phyloP scores from a whole-genome alignment of 1,140 invertebrate species.

The Sycophaga agraensis region DNA sequence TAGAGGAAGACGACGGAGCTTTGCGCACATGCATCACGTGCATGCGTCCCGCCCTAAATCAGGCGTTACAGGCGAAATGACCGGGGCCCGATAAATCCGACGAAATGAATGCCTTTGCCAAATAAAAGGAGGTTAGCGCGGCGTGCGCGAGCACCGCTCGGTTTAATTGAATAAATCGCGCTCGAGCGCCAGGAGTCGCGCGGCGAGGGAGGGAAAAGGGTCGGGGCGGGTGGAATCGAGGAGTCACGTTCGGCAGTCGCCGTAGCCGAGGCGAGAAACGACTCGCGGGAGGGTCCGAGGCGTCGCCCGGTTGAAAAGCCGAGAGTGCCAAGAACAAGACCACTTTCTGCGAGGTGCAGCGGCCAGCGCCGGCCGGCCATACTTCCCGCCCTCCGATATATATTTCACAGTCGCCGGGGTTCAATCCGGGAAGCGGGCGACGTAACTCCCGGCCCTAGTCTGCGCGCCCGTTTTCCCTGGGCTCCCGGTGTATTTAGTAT shows the following conservation, averaged over 20 bases:
- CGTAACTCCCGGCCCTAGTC: too few species aligned
- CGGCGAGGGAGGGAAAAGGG: neutral
- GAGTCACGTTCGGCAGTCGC: neutral
- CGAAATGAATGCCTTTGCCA: conserved; percentile 2
- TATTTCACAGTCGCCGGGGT: conserved; percentile 2
- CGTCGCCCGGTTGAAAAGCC: too few species aligned
- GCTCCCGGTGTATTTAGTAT: conserved; percentile 17
- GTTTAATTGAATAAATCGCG: conserved; percentile 21
- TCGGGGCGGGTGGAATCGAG: neutral
- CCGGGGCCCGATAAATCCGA: neutral
- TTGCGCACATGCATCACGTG: neutral
- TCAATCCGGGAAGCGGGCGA: conserved; percentile 1
- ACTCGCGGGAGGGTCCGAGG: too few species aligned
- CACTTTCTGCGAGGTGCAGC: neutral
- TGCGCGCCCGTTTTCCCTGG: neutral
- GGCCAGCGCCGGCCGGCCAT: neutral
- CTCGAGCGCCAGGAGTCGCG: neutral
- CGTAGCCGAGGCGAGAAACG: neutral
- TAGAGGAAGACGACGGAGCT: too few species aligned
- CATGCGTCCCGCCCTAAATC: conserved; percentile 11
- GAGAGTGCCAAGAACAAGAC: conserved; percentile 14
- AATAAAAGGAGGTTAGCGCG: conserved; percentile 5
- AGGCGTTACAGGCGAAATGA: neutral
- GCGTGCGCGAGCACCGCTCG: too few species aligned
- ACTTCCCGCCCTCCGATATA: conserved; percentile 1